These are phyloP conservation scores for Chloroceryle aenea DNA, from an alignment of 2,113 vertebrate genomes.

Conservation along the genomic window DNA sequence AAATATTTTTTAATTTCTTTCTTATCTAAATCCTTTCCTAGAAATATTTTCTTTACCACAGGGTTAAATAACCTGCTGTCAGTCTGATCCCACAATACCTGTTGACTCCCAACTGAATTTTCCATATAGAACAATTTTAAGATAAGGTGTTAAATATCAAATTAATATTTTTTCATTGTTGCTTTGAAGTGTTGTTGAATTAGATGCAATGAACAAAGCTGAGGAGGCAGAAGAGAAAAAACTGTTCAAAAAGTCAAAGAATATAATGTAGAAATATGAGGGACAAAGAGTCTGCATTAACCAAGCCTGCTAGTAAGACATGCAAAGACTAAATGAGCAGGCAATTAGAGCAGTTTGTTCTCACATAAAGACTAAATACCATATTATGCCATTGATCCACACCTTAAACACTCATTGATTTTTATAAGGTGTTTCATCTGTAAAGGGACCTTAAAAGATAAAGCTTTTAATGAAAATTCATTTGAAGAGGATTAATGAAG, in stretches of 20 bases:
- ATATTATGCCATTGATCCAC: slow-evolving; percentile 5
- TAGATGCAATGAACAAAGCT: background rate
- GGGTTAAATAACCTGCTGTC: background rate
- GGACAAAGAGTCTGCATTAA: background rate
- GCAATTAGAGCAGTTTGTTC: slow-evolving; percentile 25
- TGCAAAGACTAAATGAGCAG: background rate
- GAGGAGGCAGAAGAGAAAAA: background rate
- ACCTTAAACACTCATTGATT: slow-evolving; percentile 43
- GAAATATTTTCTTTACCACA: background rate
- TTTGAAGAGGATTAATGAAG: background rate
- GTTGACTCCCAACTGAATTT: background rate
- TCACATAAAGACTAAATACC: slow-evolving; percentile 18
- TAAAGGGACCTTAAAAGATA: background rate
- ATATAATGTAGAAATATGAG: background rate
- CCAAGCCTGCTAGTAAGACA: background rate
- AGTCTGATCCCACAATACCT: background rate
- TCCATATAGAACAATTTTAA: background rate
- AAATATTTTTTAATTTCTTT: background rate
- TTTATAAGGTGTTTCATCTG: slow-evolving; percentile 5
- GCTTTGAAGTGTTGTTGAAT: background rate
- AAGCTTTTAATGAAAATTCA: slow-evolving; percentile 21
- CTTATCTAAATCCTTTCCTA: background rate
- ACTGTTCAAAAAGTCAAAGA: background rate
- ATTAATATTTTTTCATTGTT: slow-evolving; percentile 15
- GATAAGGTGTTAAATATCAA: background rate